Evolutionary conservation across 1,140 invertebrate genomes (phyloP).

Genomic region (Stenopsyche tienmushanensis): DNA sequence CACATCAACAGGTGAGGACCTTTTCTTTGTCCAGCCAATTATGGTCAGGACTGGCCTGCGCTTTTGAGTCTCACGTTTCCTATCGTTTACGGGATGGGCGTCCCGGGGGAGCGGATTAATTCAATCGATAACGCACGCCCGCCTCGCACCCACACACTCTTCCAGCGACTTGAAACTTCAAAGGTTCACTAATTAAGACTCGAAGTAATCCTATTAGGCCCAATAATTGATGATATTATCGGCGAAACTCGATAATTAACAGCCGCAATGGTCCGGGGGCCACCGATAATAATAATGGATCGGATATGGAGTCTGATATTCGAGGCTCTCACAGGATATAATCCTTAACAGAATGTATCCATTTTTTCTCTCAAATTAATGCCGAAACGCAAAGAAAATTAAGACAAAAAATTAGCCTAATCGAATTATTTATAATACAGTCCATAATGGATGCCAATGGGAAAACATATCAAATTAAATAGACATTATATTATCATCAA

Average conservation of each 20-base stretch:
- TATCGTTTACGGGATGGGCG: background rate
- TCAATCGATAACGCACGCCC: background rate
- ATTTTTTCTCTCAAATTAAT: no score
- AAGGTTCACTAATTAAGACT: slow-evolving; percentile 4
- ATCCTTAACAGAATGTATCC: no score
- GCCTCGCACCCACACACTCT: background rate
- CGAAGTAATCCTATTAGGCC: background rate
- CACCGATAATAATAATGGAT: background rate
- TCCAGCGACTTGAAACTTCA: background rate
- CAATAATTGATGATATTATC: slow-evolving; percentile 4
- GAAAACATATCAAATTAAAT: no score
- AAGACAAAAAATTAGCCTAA: no score
- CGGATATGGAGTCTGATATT: no score
- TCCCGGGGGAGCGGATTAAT: background rate
- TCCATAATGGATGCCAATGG: no score
- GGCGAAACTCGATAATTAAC: background rate
- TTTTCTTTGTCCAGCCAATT: background rate
- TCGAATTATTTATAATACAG: no score
- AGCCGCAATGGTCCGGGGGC: no score
- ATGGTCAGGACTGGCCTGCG: background rate
- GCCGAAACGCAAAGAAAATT: no score
- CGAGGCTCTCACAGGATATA: no score
- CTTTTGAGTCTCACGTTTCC: background rate
- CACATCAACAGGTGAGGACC: slow-evolving; percentile 54
- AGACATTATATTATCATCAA: no score